Percentiles rank a stretch among this genome's conserved stretches.
These are phyloP conservation scores for Heliconius nattereri DNA, from an alignment of 1,140 invertebrate species.

Conservation along the genomic window DNA sequence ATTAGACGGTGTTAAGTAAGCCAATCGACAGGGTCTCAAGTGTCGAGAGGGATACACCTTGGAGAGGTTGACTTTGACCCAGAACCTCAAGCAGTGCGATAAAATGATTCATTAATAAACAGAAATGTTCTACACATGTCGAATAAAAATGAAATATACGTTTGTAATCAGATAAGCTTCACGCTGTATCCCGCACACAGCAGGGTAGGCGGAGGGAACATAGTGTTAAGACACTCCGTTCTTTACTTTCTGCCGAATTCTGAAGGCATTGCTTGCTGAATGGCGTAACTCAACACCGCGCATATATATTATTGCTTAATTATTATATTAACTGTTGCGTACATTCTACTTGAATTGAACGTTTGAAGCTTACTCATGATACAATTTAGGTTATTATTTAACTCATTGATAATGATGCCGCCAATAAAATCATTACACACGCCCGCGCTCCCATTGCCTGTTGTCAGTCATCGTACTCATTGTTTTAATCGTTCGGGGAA, in stretches of 20 bases:
- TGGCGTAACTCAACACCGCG: too few relatives aligned
- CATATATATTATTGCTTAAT: not conserved
- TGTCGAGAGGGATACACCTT: slow-evolving; percentile 40
- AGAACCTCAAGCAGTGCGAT: slow-evolving; percentile 48
- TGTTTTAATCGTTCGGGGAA: slow-evolving; percentile 18
- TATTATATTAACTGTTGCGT: not conserved
- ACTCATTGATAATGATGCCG: slow-evolving; percentile 34
- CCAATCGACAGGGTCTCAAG: slow-evolving; percentile 30
- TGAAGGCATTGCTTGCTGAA: too few relatives aligned
- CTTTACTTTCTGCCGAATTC: too few relatives aligned
- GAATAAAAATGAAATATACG: not conserved
- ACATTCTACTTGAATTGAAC: not conserved
- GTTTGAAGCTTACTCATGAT: not conserved
- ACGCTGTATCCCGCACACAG: too few relatives aligned
- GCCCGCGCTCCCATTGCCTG: slow-evolving; percentile 1
- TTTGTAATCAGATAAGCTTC: not conserved
- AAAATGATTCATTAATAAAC: slow-evolving; percentile 40
- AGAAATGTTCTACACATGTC: not conserved
- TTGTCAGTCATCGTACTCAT: slow-evolving; percentile 16
- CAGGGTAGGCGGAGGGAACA: too few relatives aligned
- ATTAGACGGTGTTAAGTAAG: slow-evolving; percentile 24
- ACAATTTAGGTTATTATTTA: slow-evolving; percentile 16
- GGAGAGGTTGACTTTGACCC: slow-evolving; percentile 51
- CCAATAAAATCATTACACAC: slow-evolving; percentile 29
- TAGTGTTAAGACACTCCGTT: too few relatives aligned